Percentiles rank a stretch among this genome's conserved stretches.
phyloP scores from a whole-genome alignment of 2,113 vertebrate species.

The Ceyx cyanopectus region DNA sequence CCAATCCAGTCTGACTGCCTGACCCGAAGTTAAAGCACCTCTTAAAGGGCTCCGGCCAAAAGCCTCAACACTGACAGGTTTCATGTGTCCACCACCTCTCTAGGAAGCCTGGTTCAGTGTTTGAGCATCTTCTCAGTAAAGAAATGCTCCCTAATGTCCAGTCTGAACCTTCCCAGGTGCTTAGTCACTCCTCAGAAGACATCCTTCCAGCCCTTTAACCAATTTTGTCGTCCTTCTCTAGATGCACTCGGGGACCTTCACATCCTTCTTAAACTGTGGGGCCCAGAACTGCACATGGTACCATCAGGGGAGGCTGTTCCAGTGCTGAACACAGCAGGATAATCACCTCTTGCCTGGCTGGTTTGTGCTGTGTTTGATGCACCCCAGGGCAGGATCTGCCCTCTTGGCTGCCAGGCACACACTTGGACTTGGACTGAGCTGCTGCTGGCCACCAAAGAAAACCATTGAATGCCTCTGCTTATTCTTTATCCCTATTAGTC shows the following conservation, averaged over 20 bases:
- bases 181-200: not conserved
- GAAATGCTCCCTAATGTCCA: not conserved
- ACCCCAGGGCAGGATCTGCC: not conserved
- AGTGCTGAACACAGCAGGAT: too few relatives aligned
- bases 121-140: not conserved
- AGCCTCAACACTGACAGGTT: not conserved
- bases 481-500: not conserved
- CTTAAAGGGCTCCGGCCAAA: not conserved
- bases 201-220: not conserved
- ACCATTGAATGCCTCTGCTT: not conserved
- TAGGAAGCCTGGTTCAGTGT: not conserved
- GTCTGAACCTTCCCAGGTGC: not conserved
- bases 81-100: rapidly evolving
- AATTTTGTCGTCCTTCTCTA: not conserved
- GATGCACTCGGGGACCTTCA: not conserved
- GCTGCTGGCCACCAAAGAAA: not conserved
- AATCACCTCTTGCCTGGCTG: not conserved
- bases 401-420: not conserved
- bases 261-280: not conserved
- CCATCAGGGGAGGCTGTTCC: too few relatives aligned
- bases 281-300: not conserved
- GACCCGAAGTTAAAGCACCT: not conserved
- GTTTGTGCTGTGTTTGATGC: not conserved
- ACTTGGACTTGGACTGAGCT: not conserved
- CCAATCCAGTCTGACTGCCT: not conserved